Percentiles rank a stretch among this genome's conserved stretches.
phyloP scores from a whole-genome alignment of 2,113 vertebrate species.

The Cyprinodon variegatus region DNA sequence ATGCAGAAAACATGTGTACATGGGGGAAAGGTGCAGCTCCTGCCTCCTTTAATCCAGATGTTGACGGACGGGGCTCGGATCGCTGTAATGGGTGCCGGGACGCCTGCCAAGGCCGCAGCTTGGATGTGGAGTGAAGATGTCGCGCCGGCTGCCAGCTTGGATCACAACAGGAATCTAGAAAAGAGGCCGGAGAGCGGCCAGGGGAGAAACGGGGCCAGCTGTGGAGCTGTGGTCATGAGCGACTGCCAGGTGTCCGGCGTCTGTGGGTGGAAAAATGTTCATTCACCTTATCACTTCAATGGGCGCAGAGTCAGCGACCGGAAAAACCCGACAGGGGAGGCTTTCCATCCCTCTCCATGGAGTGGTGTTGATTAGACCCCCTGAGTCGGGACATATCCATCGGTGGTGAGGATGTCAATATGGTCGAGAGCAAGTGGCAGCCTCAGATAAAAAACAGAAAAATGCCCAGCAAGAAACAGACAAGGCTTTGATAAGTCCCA shows the following conservation, averaged over 20 bases:
- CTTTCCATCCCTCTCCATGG: not conserved
- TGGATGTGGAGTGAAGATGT: slow-evolving; percentile 68
- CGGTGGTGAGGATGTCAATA: slow-evolving; percentile 15
- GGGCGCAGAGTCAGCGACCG: slow-evolving; percentile 43
- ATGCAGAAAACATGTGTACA: slow-evolving; percentile 30
- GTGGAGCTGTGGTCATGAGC: slow-evolving; percentile 54
- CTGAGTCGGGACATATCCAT: slow-evolving; percentile 25
- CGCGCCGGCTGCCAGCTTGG: slow-evolving; percentile 61
- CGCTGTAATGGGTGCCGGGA: slow-evolving; percentile 49
- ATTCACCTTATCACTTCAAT: slow-evolving; percentile 32
- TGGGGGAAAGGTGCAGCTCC: slow-evolving; percentile 21
- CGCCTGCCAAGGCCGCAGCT: slow-evolving; percentile 61
- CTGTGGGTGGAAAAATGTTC: slow-evolving; percentile 46
- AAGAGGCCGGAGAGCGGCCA: slow-evolving; percentile 28
- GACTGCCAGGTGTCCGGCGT: slow-evolving; percentile 62
- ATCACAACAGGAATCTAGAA: slow-evolving; percentile 56
- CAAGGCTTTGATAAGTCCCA: slow-evolving; percentile 64
- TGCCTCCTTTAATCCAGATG: slow-evolving; percentile 43
- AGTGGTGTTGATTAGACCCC: slow-evolving; percentile 19
- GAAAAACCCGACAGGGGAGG: slow-evolving; percentile 19
- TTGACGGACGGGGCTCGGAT: slow-evolving; percentile 54
- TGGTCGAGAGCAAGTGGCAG: slow-evolving; percentile 1
- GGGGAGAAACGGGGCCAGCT: slow-evolving; percentile 59
- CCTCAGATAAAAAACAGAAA: slow-evolving; percentile 17
- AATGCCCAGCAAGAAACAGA: slow-evolving; percentile 53